Percentiles rank a stretch among this genome's conserved stretches.
Evolutionary conservation across 2,113 vertebrate species (phyloP).

Genomic region (Gopherus flavomarginatus): DNA sequence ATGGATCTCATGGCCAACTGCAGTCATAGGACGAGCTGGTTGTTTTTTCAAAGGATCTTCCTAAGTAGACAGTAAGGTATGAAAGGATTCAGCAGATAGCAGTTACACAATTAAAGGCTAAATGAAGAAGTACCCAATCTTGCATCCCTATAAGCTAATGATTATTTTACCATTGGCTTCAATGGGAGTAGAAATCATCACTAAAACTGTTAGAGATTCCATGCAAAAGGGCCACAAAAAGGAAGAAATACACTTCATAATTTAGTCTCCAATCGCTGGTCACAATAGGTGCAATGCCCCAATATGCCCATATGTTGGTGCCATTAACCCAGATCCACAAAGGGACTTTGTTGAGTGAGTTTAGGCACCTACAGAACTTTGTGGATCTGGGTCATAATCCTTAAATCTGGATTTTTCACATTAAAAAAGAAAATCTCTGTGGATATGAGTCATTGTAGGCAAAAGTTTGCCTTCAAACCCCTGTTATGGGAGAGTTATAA

Average conservation of each 20-base stretch:
- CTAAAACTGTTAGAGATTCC: neutral
- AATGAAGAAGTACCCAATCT: neutral
- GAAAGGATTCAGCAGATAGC: neutral
- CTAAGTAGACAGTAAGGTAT: neutral
- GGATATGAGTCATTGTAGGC: neutral
- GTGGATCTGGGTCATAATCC: neutral
- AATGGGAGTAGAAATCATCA: neutral
- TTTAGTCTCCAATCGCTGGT: neutral
- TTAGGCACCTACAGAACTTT: neutral
- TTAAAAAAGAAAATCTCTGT: neutral
- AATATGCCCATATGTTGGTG: neutral
- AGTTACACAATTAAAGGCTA: neutral
- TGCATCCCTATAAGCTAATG: neutral
- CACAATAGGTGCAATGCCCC: neutral
- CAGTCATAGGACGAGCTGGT: neutral
- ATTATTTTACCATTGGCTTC: neutral
- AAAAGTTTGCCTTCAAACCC: neutral
- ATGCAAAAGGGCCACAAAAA: neutral
- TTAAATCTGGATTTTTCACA: neutral
- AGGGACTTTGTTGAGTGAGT: neutral
- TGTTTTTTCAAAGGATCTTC: neutral
- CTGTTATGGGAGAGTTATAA: neutral
- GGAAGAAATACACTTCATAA: neutral
- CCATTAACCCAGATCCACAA: neutral
- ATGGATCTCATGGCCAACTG: neutral